phyloP scores from a whole-genome alignment of 2,797 vertebrate genomes.

The Myoxocephalus aenaeus region DNA sequence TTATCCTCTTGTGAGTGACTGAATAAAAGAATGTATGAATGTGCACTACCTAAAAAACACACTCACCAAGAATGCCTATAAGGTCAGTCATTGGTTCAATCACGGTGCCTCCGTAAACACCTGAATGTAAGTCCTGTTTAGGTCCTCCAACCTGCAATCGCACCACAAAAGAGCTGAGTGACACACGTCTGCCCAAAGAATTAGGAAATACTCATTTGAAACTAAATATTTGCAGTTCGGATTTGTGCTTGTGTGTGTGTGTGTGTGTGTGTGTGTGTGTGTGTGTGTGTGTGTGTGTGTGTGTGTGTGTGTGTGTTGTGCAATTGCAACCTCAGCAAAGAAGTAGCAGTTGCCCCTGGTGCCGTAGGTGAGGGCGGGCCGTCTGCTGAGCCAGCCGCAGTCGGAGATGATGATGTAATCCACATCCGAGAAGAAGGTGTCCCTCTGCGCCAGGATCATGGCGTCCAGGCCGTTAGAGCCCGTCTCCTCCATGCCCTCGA shows the following conservation, averaged over 20 bases:
- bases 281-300: too few relatives aligned
- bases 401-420: constrained; percentile 92
- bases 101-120: constrained; percentile 91
- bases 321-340: constrained; percentile 84
- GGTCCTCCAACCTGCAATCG: constrained; percentile 88
- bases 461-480: constrained; percentile 89
- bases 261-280: too few relatives aligned
- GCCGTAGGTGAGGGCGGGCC: constrained; percentile 90
- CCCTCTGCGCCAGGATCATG: constrained; percentile 83
- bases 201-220: not conserved
- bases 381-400: constrained; percentile 89
- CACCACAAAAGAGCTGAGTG: not conserved
- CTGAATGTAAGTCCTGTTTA: constrained; percentile 91
- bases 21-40: not conserved
- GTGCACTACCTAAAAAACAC: not conserved
- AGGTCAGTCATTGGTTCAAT: constrained; percentile 92
- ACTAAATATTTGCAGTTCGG: not conserved
- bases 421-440: constrained; percentile 88
- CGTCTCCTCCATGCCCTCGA: constrained; percentile 95
- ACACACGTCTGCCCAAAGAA: not conserved
- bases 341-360: constrained; percentile 93
- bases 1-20: not conserved
- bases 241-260: not conserved
- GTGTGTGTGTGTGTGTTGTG: too few relatives aligned
- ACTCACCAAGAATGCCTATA: constrained; percentile 90